These are phyloP conservation scores for Volucella inflata DNA, from an alignment of 2,888 invertebrate genomes.

Conservation along the genomic window DNA sequence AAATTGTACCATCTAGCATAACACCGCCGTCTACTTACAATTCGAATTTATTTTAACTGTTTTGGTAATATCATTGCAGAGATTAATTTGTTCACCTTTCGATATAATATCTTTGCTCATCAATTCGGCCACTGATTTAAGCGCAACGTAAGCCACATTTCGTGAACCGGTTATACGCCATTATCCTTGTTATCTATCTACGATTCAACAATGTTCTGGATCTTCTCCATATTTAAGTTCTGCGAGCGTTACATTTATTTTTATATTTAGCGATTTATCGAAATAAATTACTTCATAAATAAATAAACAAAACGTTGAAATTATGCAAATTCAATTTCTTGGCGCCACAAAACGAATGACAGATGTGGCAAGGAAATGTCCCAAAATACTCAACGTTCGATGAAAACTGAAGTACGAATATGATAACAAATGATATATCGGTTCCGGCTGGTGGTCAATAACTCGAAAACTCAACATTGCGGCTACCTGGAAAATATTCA, in stretches of 20 bases:
- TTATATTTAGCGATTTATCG: too few species aligned
- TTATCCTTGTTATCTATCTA: neutral
- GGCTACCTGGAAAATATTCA: neutral
- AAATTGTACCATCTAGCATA: neutral
- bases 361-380: too few species aligned
- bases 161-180: neutral
- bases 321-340: too few species aligned
- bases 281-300: too few species aligned
- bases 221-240: too few species aligned
- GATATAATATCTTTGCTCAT: conserved; percentile 21
- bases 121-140: neutral
- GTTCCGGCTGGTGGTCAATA: too few species aligned
- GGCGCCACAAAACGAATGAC: too few species aligned
- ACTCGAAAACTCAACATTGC: neutral
- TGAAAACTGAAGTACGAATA: too few species aligned
- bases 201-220: neutral
- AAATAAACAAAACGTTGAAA: too few species aligned
- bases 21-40: neutral
- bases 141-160: neutral
- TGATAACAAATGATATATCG: too few species aligned
- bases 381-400: too few species aligned
- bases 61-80: conserved; percentile 15
- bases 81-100: conserved; percentile 20
- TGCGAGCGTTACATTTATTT: too few species aligned
- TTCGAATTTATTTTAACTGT: conserved; percentile 6